phyloP scores from a whole-genome alignment of 2,113 vertebrate genomes.

The Podiceps cristatus region DNA sequence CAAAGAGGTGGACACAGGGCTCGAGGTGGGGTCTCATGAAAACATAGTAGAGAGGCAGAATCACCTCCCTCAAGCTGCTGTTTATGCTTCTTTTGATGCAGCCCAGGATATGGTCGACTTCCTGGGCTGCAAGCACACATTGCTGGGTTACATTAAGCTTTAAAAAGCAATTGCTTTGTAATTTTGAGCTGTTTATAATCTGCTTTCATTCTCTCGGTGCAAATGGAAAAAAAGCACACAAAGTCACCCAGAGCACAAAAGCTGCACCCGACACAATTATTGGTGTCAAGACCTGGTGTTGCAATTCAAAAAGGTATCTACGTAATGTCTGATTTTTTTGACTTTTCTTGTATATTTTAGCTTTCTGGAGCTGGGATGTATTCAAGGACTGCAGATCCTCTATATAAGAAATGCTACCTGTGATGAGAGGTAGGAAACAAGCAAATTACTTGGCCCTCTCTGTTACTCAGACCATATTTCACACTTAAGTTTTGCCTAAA shows the following conservation, averaged over 20 bases:
- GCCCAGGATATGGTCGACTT: too few species aligned
- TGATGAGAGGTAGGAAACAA: neutral
- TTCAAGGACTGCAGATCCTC: neutral
- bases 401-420: neutral
- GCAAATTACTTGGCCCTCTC: neutral
- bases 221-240: fast-evolving
- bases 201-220: neutral
- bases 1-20: too few species aligned
- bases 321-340: neutral
- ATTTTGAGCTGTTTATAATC: neutral
- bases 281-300: neutral
- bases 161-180: neutral
- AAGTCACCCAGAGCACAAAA: neutral
- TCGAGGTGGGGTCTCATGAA: too few species aligned
- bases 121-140: too few species aligned
- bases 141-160: too few species aligned
- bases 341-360: neutral
- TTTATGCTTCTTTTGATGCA: too few species aligned
- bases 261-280: neutral
- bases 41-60: too few species aligned
- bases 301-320: neutral
- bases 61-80: too few species aligned
- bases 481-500: neutral
- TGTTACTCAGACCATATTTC: neutral
- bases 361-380: neutral